Evolutionary conservation across 2,113 vertebrate genomes (phyloP), one percentile per base, ranked within the genome.

Genomic region (Alligator sinensis): DNA sequence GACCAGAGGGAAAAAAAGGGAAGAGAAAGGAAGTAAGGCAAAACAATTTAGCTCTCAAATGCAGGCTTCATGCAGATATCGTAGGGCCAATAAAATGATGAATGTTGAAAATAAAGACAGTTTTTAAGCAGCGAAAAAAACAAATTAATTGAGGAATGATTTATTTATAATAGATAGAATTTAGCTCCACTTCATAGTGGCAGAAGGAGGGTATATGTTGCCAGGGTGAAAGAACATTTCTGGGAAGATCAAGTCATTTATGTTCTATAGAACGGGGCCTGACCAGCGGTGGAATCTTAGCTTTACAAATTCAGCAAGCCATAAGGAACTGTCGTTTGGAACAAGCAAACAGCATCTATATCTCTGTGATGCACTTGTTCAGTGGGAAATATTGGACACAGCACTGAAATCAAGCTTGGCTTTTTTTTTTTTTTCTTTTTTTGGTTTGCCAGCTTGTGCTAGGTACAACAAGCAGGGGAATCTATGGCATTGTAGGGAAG

Each of bases 41-140:
- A 91, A 88, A 76, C 75, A 91, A 87, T 90, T 96, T 72, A 92
- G 59, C 25, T 88, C 80, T 83, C 47, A 74, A 17, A 70, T 85
- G 47, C 11, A 74, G 55, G 61, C 57, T 77, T 55, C 61, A 86
- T 77, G 74, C 2, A 83, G 47, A 89, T 83, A 68, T 15, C 5
- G 79, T 58, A 17, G 59, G 62, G 47, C 3, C 70, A 74, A 84
- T 70, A 88, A 91, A 86, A 91, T 60, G 14, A 57, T 54, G 68
- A 85, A 82, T 72, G 21, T 11, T 70, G 59, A 24, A 58, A 81
- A 77, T n/a, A 25, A 64, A 47, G 13, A 5, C 22, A 59, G 10
- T 60, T 7, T 1, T n/a, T 61, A 34, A 58, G 55, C 4, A 95
- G 58, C 64, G 75, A 74, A 88, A 87, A 78, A 9, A n/a, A 27